Evolutionary conservation across 1,140 invertebrate genomes (phyloP), one percentile per base, ranked within the genome.

Genomic region (Drosophila orosa): DNA sequence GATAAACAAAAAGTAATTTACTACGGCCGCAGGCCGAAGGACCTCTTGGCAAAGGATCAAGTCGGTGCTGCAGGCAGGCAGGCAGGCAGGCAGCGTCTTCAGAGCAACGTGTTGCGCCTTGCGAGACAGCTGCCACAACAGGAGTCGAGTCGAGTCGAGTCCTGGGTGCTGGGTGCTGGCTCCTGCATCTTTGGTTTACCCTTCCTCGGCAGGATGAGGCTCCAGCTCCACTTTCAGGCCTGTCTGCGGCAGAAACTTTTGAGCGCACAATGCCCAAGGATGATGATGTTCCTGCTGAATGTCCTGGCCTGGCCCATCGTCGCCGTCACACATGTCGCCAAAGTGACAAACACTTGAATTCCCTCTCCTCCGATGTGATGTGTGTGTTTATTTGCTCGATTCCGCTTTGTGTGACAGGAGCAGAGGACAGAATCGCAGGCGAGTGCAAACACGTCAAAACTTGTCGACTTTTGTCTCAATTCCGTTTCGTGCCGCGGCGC

Each of bases 1-100:
- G 84, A 84, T 89, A 87, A 87, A 87, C 84, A 87, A 87, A 87
- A 87, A 89, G 84, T 87, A 87, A 87, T 87, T 87, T 87, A 87
- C 65, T 87, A 71, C 50, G 50, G 19, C 68, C 59, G 78, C 66
- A 40, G 82, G 61, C 47, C 59, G 29, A 54, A 60, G 62, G 73
- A 68, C 74, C 74, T 71, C 50, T 55, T 27, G 47, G 31, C 19
- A 35, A 62, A 22, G 42, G 40, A 60, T 54, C 58, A 60, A 60
- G 42, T 52, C 45, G 50, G 27, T 31, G 35, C 54, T 29, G 52
- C 56, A 27, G 55, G 58, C 54, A 37, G 81, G 52, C 56, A 27
- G 55, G 58, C 54, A 37, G 81, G 52, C 81, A 67, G 77, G 50
- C 65, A 71, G 59, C 83, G 75, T 86, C 83, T 86, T 82, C 71